Evolutionary conservation across 92 coral and sea anemone species (phyloP).

Genomic region (Epizoanthus rinbou): DNA sequence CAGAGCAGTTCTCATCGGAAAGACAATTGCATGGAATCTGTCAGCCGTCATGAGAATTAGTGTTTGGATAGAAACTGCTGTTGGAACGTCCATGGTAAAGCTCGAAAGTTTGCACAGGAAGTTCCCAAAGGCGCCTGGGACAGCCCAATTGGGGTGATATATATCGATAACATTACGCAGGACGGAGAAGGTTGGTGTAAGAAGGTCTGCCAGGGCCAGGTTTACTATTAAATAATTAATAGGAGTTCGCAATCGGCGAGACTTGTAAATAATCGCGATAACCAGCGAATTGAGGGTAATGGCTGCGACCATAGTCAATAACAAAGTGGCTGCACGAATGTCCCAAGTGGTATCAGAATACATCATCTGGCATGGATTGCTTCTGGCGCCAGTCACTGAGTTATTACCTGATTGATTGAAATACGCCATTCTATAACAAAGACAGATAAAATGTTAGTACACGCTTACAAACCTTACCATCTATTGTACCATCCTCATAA

Average conservation of each 20-base stretch:
- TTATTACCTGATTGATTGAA: constrained; percentile 6
- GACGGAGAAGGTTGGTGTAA: constrained; percentile 10
- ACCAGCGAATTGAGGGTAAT: background rate
- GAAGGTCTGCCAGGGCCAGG: constrained; percentile 20
- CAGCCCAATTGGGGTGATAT: constrained; percentile 17
- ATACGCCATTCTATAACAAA: constrained; percentile 1
- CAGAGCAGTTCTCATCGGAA: constrained; percentile 10
- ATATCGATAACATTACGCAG: constrained; percentile 13
- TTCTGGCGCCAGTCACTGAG: background rate
- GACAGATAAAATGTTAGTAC: background rate
- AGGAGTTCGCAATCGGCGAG: background rate
- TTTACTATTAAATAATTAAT: constrained; percentile 29
- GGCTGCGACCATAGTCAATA: constrained; percentile 13
- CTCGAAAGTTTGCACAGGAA: constrained; percentile 26
- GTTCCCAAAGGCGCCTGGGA: constrained; percentile 22
- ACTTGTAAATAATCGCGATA: constrained; percentile 14
- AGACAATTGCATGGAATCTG: constrained; percentile 24
- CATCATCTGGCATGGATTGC: background rate
- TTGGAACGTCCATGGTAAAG: constrained; percentile 17
- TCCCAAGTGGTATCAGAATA: background rate
- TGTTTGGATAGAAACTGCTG: constrained; percentile 1
- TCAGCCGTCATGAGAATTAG: constrained; percentile 24
- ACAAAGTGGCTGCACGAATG: constrained; percentile 5
- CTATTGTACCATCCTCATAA: too few relatives aligned
- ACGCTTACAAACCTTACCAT: background rate